Evolutionary conservation across 2,888 invertebrate species (phyloP).

Genomic region (Microctonus hyperodae): DNA sequence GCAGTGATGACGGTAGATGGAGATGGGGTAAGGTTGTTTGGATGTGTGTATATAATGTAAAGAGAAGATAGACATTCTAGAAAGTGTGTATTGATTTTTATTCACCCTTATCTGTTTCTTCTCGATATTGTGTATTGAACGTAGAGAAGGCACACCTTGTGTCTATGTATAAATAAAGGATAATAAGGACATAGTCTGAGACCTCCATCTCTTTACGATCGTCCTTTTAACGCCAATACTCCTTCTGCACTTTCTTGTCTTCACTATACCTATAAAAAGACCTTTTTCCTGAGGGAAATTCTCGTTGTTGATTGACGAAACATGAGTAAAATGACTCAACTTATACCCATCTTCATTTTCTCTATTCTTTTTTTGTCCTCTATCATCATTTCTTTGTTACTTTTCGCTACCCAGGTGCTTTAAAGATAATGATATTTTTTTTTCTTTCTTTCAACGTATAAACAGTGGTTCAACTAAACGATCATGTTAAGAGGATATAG

Average conservation of each 20-base stretch:
- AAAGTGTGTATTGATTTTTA: slow-evolving; percentile 44
- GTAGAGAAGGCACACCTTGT: background rate
- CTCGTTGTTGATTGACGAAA: slow-evolving; percentile 18
- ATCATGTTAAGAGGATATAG: background rate
- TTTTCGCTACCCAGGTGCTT: slow-evolving; percentile 11
- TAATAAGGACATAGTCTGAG: background rate
- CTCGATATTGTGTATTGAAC: background rate
- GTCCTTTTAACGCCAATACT: slow-evolving; percentile 1
- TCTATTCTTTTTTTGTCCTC: background rate
- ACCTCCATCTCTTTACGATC: background rate
- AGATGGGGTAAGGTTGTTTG: slow-evolving; percentile 5
- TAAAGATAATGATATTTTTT: slow-evolving; percentile 8
- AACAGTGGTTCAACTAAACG: background rate
- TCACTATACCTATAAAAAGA: slow-evolving; percentile 14
- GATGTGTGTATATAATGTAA: background rate
- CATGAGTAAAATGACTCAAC: slow-evolving; percentile 13
- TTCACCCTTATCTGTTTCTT: slow-evolving; percentile 33
- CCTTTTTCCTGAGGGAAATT: slow-evolving; percentile 25
- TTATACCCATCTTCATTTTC: background rate
- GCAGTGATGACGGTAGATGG: background rate
- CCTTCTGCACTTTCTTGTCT: background rate
- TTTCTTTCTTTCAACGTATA: background rate
- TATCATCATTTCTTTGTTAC: background rate
- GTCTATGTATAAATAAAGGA: background rate
- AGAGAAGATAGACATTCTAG: slow-evolving; percentile 31